Conservation (phyloP, 2,888 invertebrate genomes). For the Camponotus fellah region DNA sequence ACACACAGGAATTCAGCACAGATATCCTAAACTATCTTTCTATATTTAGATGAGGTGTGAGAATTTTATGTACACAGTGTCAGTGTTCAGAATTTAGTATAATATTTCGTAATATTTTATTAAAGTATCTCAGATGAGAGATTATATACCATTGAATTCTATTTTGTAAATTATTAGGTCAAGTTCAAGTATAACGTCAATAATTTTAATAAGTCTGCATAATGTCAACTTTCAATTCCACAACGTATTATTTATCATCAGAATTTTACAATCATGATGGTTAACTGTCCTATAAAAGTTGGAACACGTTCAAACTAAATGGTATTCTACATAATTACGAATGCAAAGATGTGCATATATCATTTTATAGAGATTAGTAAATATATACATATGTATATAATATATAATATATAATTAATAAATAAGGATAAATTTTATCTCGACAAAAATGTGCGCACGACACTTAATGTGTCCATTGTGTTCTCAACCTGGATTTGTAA, state of each 20-base stretch:
- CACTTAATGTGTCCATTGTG: constrained; percentile 92
- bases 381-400: background rate
- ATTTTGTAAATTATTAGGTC: constrained; percentile 72
- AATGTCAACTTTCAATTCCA: constrained; percentile 75
- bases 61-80: constrained; percentile 61
- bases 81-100: constrained; percentile 39
- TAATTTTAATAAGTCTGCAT: constrained; percentile 68
- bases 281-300: constrained; percentile 3
- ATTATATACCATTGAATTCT: constrained; percentile 49
- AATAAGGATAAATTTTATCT: background rate
- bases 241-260: constrained; percentile 43
- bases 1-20: constrained; percentile 69
- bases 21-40: constrained; percentile 73
- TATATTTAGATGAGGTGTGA: constrained; percentile 77
- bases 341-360: background rate
- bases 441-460: constrained; percentile 81
- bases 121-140: constrained; percentile 6
- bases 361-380: constrained; percentile 5
- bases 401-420: background rate
- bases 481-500: constrained; percentile 91
- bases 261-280: constrained; percentile 18
- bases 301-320: background rate
- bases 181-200: constrained; percentile 79
- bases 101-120: constrained; percentile 36
- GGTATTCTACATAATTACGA: background rate